Evolutionary conservation across 2,888 invertebrate species (phyloP).

Genomic region (Cecidostiba fungosa): DNA sequence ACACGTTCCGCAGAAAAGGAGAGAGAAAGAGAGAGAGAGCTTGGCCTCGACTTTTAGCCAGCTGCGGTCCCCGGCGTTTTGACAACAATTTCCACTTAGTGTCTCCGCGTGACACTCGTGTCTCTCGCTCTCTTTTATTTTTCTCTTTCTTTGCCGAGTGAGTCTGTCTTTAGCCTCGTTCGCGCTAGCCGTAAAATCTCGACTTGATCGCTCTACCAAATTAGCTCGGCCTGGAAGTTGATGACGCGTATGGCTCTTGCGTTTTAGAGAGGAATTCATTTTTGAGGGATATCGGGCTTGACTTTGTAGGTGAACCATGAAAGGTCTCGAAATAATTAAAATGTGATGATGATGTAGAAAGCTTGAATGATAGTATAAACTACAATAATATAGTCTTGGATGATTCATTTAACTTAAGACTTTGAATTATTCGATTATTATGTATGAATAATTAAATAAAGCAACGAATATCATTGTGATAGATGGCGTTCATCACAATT

Average conservation of each 20-base stretch:
- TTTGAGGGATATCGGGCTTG: not conserved
- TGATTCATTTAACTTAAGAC: no score
- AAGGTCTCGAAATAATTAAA: no score
- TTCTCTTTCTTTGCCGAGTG: not conserved
- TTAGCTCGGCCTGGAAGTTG: slow-evolving; percentile 30
- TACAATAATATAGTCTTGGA: no score
- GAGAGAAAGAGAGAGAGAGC: slow-evolving; percentile 33
- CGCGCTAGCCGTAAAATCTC: slow-evolving; percentile 41
- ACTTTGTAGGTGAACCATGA: not conserved
- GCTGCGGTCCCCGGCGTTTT: slow-evolving; percentile 75
- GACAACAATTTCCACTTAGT: slow-evolving; percentile 80
- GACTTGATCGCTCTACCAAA: slow-evolving; percentile 41
- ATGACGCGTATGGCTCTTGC: not conserved
- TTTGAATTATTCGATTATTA: no score
- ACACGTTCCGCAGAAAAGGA: slow-evolving; percentile 68
- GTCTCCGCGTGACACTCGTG: slow-evolving; percentile 71
- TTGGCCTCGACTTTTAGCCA: slow-evolving; percentile 40
- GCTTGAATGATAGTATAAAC: no score
- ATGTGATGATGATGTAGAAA: no score
- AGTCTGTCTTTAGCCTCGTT: slow-evolving; percentile 15
- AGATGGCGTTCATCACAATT: not conserved
- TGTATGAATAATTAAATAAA: no score
- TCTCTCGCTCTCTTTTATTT: slow-evolving; percentile 16
- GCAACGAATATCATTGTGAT: not conserved
- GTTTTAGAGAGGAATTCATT: not conserved